Percentiles rank a stretch among this genome's conserved stretches.
These are phyloP conservation scores for Rhadina sibilatrix DNA, from an alignment of 2,113 vertebrate genomes.

Conservation along the genomic window DNA sequence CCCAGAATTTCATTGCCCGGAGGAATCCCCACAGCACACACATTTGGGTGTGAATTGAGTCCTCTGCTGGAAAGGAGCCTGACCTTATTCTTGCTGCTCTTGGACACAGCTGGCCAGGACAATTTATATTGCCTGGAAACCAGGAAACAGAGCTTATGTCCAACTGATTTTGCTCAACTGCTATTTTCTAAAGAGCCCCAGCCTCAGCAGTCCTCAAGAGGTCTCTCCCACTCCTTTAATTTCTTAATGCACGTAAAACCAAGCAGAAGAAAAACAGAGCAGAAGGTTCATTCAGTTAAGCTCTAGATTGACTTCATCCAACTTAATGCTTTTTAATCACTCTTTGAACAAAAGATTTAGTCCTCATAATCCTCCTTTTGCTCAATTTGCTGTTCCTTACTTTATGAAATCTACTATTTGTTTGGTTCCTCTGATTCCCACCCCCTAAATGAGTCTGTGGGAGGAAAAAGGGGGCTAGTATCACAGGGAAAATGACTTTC, in stretches of 20 bases:
- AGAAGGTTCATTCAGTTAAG: conserved; percentile 64
- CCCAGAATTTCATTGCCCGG: neutral
- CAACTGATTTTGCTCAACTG: neutral
- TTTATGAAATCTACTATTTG: conserved; percentile 60
- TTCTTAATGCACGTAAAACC: conserved; percentile 27
- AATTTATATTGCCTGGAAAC: neutral
- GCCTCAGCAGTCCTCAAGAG: neutral
- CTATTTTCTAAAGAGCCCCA: neutral
- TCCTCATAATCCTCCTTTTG: conserved; percentile 71
- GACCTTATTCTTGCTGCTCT: neutral
- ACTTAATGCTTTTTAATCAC: conserved; percentile 78
- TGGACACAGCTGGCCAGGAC: neutral
- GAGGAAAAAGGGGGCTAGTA: conserved; percentile 10
- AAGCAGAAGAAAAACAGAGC: conserved; percentile 36
- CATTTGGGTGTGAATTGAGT: neutral
- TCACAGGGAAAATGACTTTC: conserved; percentile 40
- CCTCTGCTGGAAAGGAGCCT: neutral
- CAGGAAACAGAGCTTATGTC: neutral
- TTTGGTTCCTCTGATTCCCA: conserved; percentile 36
- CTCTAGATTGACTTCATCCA: conserved; percentile 66
- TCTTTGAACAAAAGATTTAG: conserved; percentile 79
- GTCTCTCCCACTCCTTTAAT: conserved; percentile 20
- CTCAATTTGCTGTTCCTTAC: conserved; percentile 64
- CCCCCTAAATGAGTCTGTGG: neutral
- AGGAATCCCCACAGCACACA: neutral